phyloP scores from a whole-genome alignment of 1,140 invertebrate genomes.

The Zaprionus davidi region DNA sequence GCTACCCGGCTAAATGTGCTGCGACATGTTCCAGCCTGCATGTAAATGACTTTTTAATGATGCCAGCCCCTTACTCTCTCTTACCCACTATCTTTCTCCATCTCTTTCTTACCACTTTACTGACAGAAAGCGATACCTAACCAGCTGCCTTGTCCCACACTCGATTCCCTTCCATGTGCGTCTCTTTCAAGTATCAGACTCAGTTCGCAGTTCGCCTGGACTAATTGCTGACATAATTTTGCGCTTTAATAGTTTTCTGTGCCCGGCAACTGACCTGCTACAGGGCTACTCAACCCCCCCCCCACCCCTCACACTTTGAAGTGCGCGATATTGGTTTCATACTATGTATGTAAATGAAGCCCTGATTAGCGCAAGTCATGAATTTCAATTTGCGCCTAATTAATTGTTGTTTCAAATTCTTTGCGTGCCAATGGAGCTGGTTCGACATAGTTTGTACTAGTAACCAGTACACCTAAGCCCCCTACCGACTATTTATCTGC shows the following conservation, averaged over 20 bases:
- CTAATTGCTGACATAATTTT: constrained; percentile 75
- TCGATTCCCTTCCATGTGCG: constrained; percentile 19
- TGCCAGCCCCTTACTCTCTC: constrained; percentile 37
- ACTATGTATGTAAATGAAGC: constrained; percentile 63
- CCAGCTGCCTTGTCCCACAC: background rate
- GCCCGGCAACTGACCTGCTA: constrained; percentile 15
- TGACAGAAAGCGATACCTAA: background rate
- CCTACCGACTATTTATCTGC: constrained; percentile 13
- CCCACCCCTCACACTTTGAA: background rate
- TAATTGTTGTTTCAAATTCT: constrained; percentile 76
- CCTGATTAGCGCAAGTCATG: constrained; percentile 73
- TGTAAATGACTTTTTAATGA: constrained; percentile 83
- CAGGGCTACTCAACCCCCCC: background rate
- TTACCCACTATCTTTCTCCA: constrained; percentile 3
- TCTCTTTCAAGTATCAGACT: constrained; percentile 59
- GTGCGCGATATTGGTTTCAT: constrained; percentile 60
- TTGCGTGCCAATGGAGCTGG: constrained; percentile 49
- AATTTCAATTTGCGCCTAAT: constrained; percentile 78
- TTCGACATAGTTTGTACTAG: constrained; percentile 11
- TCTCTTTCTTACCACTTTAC: constrained; percentile 1
- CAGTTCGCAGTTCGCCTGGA: constrained; percentile 58
- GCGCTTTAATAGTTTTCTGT: constrained; percentile 69
- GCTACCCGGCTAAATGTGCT: constrained; percentile 57
- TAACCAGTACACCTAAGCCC: constrained; percentile 8
- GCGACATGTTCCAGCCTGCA: constrained; percentile 63